Base-by-base conservation (phyloP, 2,888 invertebrate genomes). In the Lissonota sp. region DNA sequence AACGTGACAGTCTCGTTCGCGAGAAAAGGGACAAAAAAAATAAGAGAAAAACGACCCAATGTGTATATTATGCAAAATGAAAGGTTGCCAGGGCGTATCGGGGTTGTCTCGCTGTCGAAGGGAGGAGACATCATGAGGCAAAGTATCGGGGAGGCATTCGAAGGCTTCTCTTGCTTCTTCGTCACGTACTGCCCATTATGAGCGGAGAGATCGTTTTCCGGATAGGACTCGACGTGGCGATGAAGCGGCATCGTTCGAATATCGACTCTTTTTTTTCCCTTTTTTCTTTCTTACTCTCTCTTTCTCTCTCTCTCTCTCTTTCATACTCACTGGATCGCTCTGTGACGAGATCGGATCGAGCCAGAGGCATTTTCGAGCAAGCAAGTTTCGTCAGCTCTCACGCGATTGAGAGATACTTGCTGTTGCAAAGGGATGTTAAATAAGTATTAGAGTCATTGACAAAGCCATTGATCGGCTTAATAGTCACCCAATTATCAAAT, bases 31-130 rank as follows among this genome's bases (percentile, higher is more conserved):
- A 40, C 16, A 37, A 6, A 37, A 6, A 12, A 39, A 39, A 26
- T 46, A 64, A 40, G 37, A 57, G 12, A 72, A 66, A 53, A 66
- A 80, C 83, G 69, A 82, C 72, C 76, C 85, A 84, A 87, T 85
- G 86, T 84, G 86, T 85, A 87, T 87, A 89, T 88, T 88, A 89
- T 89, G 89, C 88, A 88, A 87, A 89, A 76, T 51, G 64, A 75
- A 80, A 80, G 70, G 70, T 80, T 75, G 58, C 67, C 71, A 62
- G 49, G 71, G 71, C 60, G 66, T 75, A 55, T 63, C 60, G 69
- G 80, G 79, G 79, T 70, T 75, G 84, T 79, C 83, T 74, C 78
- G 78, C 26, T 26, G 26, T 26, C 69, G 72, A 67, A 83, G 75
- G 82, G 83, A 80, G 80, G 82, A 81, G 73, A 78, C 71, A 66